Percentiles rank a stretch among this genome's conserved stretches.
These are phyloP conservation scores for Rhabditoides inermis DNA, from an alignment of 2,888 invertebrate genomes.

Conservation along the genomic window DNA sequence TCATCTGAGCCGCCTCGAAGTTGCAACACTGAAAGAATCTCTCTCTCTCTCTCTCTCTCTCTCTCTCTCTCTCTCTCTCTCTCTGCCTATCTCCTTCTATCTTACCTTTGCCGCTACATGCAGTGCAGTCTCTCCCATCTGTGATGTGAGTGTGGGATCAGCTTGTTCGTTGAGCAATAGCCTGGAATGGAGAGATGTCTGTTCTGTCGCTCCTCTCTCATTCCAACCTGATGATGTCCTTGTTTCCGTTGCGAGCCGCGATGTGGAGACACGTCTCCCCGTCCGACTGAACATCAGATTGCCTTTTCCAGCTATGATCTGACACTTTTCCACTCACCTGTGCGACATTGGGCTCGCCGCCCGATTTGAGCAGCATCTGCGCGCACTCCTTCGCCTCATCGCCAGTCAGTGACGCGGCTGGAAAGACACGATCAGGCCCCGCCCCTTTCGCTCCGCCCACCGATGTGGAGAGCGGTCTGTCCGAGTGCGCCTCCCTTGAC, in stretches of 20 bases:
- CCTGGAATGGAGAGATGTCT: conserved; percentile 55
- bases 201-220: neutral
- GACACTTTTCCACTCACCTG: too few relatives aligned
- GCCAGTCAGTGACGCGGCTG: conserved; percentile 36
- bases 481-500: conserved; percentile 68
- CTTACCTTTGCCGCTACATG: conserved; percentile 75
- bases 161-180: conserved; percentile 85
- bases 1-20: conserved; percentile 75
- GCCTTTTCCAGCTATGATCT: too few relatives aligned
- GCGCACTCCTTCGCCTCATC: conserved; percentile 81
- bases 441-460: conserved; percentile 65
- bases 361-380: conserved; percentile 90
- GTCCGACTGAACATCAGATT: too few relatives aligned
- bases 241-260: conserved; percentile 82
- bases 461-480: conserved; percentile 93
- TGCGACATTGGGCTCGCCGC: conserved; percentile 86
- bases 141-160: conserved; percentile 72
- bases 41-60: neutral
- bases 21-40: conserved; percentile 56
- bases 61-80: too few relatives aligned
- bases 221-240: conserved; percentile 62
- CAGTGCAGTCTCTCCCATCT: conserved; percentile 81
- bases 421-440: neutral
- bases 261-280: conserved; percentile 95
- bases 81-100: neutral